Conservation (phyloP, 2,113 vertebrate species). For the Pseudolaguvia tuberculata region DNA sequence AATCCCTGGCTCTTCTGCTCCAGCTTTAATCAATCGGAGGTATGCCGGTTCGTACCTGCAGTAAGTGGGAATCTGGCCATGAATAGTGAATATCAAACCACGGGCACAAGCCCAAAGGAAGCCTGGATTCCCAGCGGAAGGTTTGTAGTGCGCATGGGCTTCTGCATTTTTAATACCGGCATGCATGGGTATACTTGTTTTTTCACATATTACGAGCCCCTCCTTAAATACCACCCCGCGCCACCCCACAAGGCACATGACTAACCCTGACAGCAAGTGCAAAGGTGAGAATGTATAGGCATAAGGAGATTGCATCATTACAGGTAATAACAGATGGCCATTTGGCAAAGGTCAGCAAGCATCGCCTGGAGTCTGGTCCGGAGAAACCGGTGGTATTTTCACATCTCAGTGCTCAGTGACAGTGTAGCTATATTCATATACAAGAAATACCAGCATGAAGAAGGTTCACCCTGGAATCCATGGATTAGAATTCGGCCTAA, state of each 20-base stretch:
- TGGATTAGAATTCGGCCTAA: too few species aligned
- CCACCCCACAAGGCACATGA: background rate
- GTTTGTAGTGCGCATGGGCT: slow-evolving; percentile 22
- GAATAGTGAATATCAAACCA: slow-evolving; percentile 41
- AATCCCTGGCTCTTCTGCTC: background rate
- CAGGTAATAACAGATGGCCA: slow-evolving; percentile 41
- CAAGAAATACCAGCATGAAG: too few species aligned
- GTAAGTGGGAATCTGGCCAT: slow-evolving; percentile 32
- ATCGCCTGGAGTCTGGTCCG: slow-evolving; percentile 6
- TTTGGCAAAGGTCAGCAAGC: slow-evolving; percentile 38
- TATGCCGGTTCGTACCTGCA: slow-evolving; percentile 7
- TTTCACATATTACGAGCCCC: background rate
- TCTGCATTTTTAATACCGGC: slow-evolving; percentile 28
- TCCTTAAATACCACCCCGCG: too few species aligned
- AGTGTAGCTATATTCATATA: background rate
- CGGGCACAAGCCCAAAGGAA: slow-evolving; percentile 8
- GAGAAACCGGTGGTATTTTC: background rate
- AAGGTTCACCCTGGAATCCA: background rate
- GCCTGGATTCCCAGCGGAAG: slow-evolving; percentile 27
- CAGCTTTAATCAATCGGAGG: slow-evolving; percentile 46
- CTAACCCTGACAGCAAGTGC: background rate
- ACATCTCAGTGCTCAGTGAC: background rate
- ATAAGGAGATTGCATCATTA: slow-evolving; percentile 35
- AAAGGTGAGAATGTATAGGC: background rate
- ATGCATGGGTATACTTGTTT: background rate